phyloP scores from a whole-genome alignment of 2,113 vertebrate genomes.

The Chionodraco myersi region DNA sequence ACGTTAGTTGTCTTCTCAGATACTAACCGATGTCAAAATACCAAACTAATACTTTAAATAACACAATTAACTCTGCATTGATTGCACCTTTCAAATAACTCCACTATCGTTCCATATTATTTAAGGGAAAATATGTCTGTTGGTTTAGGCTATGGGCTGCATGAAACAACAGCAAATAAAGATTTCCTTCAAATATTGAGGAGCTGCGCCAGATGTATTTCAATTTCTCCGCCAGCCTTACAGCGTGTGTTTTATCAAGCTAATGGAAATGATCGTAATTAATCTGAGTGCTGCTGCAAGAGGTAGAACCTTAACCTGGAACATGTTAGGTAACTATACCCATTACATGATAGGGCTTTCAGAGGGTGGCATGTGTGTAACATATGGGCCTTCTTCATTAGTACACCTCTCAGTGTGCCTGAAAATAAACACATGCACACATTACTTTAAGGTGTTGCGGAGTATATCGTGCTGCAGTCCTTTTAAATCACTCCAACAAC shows the following conservation, averaged over 20 bases:
- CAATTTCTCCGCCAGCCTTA: not conserved
- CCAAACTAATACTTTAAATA: not conserved
- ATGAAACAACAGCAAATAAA: not conserved
- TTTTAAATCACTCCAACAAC: constrained; percentile 40
- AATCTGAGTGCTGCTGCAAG: not conserved
- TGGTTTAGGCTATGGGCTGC: not conserved
- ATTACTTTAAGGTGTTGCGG: constrained; percentile 31
- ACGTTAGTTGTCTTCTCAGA: not conserved
- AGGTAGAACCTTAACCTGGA: not conserved
- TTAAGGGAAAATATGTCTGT: not conserved
- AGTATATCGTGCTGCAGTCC: not conserved
- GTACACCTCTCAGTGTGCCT: not conserved
- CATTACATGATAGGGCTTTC: constrained; percentile 22
- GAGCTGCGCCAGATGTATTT: not conserved
- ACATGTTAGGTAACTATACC: not conserved
- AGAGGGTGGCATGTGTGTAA: constrained; percentile 30
- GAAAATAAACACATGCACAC: constrained; percentile 25
- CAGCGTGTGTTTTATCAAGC: not conserved
- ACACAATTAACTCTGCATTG: not conserved
- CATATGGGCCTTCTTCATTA: constrained; percentile 56
- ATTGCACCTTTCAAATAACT: not conserved
- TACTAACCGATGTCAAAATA: not conserved
- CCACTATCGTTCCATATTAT: not conserved
- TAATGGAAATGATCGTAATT: too few species aligned
- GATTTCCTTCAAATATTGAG: not conserved